Base-by-base conservation (phyloP, 2,113 vertebrate species). In the Synodontis membranacea region DNA sequence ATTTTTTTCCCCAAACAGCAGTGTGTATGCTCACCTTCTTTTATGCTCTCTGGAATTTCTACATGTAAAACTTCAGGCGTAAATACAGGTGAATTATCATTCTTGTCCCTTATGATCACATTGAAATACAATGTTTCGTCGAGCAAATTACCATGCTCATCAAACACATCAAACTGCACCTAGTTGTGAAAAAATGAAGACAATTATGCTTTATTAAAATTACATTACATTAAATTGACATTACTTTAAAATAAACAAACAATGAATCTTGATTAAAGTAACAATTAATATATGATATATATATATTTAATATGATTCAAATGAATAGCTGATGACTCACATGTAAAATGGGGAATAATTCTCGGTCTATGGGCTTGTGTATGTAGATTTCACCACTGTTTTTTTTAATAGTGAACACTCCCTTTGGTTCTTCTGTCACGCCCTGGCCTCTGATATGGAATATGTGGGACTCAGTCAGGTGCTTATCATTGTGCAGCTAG, bases 21-120 rank as follows among this genome's bases (percentile, higher is more conserved):
- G n/a, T n/a, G n/a, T n/a, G n/a, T n/a, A n/a, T n/a, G n/a, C n/a
- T n/a, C n/a, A n/a, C n/a, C n/a, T n/a, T n/a, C n/a, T n/a, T n/a
- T n/a, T n/a, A n/a, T n/a, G n/a, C n/a, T n/a, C n/a, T n/a, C n/a
- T n/a, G n/a, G n/a, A n/a, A n/a, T n/a, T n/a, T n/a, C n/a, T n/a
- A n/a, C n/a, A n/a, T n/a, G n/a, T n/a, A n/a, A n/a, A n/a, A n/a
- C n/a, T n/a, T n/a, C n/a, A 44, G 84, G 21, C 0, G 74, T 2
- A 88, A 97, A 96, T 9, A 0, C 6, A 0, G 96, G 96, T 0
- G 90, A 7, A 0, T 97, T 96, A 88, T 97, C 96, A 82, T 97
- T 97, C 80, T 94, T 86, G 72, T 97, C 96, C 4, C 83, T 83
- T 86, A 97, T 68, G 3, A 91, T 91, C 2, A 97, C 86, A 25